Base-by-base conservation (phyloP, 2,888 invertebrate species). In the Carterocephalus palaemon region DNA sequence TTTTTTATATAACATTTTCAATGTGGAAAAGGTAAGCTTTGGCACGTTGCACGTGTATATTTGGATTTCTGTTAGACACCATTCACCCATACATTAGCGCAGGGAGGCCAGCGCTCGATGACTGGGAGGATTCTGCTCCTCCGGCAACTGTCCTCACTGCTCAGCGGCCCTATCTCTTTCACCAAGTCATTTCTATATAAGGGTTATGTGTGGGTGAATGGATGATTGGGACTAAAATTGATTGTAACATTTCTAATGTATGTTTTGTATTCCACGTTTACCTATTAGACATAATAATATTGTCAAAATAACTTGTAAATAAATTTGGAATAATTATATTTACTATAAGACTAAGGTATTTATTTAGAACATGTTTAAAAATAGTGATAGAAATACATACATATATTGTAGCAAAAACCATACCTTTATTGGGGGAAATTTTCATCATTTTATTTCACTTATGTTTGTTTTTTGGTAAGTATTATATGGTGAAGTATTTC, bases 351-450 rank as follows among this genome's bases (percentile, higher is more conserved):
- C 22, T 28, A 22, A 22, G 39, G 22, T 39, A 39, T 39, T 39
- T 31, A 39, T 39, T 39, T 39, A 39, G 16, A 9, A 31, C 23
- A 39, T 33, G 13, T 40, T 38, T 43, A 20, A 34, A 10, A 24
- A 23, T 39, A 39, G 24, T 17, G 6, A 7, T 4, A 28, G n/a
- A 29, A 22, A 15, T 31, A 20, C 8, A 22, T n/a, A n/a, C n/a
- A n/a, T n/a, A n/a, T 45, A 39, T 34, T 48, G 39, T 31, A 36
- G 33, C 34, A 33, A 19, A 16, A 8, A 36, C 13, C n/a, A 31
- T 38, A 47, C 33, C 38, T 48, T 38, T 38, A 37, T 29, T 39
- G 38, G 38, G 47, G 38, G 34, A 33, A 29, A 40, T 16, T 24
- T 23, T n/a, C n/a, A n/a, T n/a, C n/a, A n/a, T n/a, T n/a, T n/a